Evolutionary conservation across 2,113 vertebrate genomes (phyloP), one percentile per base, ranked within the genome.

Genomic region (Tychaedon coryphoeus): DNA sequence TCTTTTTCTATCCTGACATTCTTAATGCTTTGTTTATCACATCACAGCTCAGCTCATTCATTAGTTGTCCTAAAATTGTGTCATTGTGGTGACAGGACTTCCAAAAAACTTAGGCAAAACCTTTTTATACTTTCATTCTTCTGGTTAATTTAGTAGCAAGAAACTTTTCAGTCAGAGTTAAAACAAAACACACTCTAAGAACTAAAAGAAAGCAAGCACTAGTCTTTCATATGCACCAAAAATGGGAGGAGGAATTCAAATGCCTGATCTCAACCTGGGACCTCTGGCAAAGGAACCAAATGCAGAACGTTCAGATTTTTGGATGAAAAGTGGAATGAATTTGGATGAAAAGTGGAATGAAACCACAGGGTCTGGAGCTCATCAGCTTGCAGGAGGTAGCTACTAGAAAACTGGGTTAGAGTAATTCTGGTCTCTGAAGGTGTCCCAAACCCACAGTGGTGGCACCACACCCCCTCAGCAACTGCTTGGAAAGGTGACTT

Each of bases 391-490:
- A 8, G 43, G 48, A 78, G 13, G n/a, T 33, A 89, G 47, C 56
- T 38, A 5, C 23, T 20, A 24, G 34, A 79, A 61, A 83, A 64
- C 14, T 34, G 57, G 3, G 5, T 81, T n/a, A 22, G 26, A 42
- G 29, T 57, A 34, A 33, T 54, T 74, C 16, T 65, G 23, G 6
- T 64, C n/a, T 60, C 40, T 60, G 61, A 82, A 82, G 29, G 17
- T 47, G 47, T 56, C 56, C 29, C 50, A 84, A 31, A 33, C 34
- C 61, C 26, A 20, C 23, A 36, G 10, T 14, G 19, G 24, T 38
- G 62, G 23, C 51, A 54, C 29, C 61, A 13, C 0, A 1, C 2
- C 3, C 12, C 12, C 12, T 34, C 38, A 45, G 4, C 14, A 60
- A 14, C 36, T 75, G 29, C 56, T 67, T 69, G 33, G 31, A 53